Evolutionary conservation across 2,113 vertebrate species (phyloP).

Genomic region (Calypte anna): DNA sequence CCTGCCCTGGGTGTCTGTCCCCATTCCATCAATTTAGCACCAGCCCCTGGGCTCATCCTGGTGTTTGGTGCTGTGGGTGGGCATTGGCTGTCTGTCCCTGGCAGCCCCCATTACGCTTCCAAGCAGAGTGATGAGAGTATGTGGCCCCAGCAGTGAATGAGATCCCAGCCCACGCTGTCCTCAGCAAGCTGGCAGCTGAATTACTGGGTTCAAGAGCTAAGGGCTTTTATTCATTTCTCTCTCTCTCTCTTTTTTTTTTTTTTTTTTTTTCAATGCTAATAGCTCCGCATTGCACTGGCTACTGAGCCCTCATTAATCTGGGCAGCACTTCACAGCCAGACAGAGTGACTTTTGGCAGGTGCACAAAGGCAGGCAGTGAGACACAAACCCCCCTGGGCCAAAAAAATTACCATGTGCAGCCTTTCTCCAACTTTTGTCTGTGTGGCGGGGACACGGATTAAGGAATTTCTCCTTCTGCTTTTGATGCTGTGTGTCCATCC

Average conservation of each 20-base stretch:
- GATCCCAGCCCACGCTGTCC: not conserved
- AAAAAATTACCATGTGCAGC: slow-evolving; percentile 26
- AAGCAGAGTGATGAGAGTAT: not conserved
- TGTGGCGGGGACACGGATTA: not conserved
- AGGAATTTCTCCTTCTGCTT: slow-evolving; percentile 35
- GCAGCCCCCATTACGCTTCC: not conserved
- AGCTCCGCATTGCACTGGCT: slow-evolving; percentile 50
- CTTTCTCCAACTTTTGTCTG: slow-evolving; percentile 35
- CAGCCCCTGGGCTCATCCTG: not conserved
- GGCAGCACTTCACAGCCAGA: slow-evolving; percentile 42
- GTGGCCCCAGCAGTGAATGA: not conserved
- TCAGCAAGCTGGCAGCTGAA: not conserved
- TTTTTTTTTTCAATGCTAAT: slow-evolving; percentile 45
- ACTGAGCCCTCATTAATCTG: slow-evolving; percentile 71
- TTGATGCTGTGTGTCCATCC: slow-evolving; percentile 48
- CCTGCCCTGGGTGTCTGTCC: not conserved
- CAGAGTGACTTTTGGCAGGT: slow-evolving; percentile 62
- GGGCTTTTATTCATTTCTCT: not conserved
- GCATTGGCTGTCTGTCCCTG: not conserved
- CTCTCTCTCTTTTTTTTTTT: not conserved
- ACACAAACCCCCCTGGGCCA: not conserved
- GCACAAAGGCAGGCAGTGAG: slow-evolving; percentile 48
- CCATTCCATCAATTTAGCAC: not conserved
- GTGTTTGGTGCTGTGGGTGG: not conserved
- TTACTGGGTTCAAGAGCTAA: not conserved